Evolutionary conservation across 2,113 vertebrate genomes (phyloP), one percentile per base, ranked within the genome.

Genomic region (Pangasianodon gigas): DNA sequence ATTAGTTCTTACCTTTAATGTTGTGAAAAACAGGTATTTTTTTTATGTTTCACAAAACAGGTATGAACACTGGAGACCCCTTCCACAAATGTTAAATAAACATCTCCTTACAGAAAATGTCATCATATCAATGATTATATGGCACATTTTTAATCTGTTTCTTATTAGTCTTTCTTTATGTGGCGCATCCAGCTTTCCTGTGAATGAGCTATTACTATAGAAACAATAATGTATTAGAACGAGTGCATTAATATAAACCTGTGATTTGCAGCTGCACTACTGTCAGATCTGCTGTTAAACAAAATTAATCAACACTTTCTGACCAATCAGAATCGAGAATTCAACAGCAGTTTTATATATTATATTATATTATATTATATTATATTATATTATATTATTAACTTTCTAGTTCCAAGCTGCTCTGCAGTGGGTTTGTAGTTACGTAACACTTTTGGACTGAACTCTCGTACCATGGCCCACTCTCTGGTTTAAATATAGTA

Each of bases 401-500:
- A 1, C 21, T 52, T 4, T 32, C 24, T 54, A 32, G 48, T 81
- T 54, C 48, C 7, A 1, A 81, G 79, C 14, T 81, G 46, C 48
- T 88, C n/a, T 67, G 32, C 54, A 87, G n/a, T 77, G 29, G 62
- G 26, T 52, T 81, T 79, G 32, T 29, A 69, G n/a, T 69, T 82
- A 82, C 52, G 58, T 29, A 88, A 54, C 18, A 44, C 79, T 19
- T 0, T 24, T 5, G 32, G 24, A 69, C 1, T 71, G 62, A 82
- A 41, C 77, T 81, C 56, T 41, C 4, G n/a, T 32, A 88, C 62
- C 65, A 60, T 87, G 52, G 32, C 41, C 54, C 69, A 60, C 32
- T 44, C 46, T 52, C 60, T 19, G n/a, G 19, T 82, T 56, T 88
- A 88, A 83, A 83, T 83, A 71, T 82, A 88, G 65, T 6, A 37